These are phyloP conservation scores for Idaea straminata DNA, from an alignment of 2,888 invertebrate genomes.

Conservation along the genomic window DNA sequence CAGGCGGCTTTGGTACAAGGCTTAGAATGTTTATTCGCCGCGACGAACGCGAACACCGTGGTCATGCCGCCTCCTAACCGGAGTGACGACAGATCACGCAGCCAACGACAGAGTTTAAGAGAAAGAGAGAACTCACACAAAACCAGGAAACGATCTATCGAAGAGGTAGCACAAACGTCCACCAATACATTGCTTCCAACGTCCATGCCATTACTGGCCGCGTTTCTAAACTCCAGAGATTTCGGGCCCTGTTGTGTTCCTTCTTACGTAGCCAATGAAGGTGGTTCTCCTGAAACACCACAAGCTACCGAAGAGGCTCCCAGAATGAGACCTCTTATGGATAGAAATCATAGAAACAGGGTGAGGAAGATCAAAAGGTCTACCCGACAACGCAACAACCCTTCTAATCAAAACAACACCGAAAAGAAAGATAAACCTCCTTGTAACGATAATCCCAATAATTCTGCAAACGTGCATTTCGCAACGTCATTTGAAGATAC, in stretches of 20 bases:
- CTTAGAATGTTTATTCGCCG: conserved; percentile 73
- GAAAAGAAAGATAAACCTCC: conserved; percentile 59
- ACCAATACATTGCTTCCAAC: conserved; percentile 84
- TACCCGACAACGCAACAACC: conserved; percentile 70
- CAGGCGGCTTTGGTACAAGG: conserved; percentile 80
- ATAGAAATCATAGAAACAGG: conserved; percentile 72
- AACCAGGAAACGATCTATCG: conserved; percentile 76
- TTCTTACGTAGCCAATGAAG: conserved; percentile 44
- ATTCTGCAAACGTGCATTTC: conserved; percentile 78
- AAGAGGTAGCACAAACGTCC: conserved; percentile 82
- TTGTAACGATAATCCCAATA: conserved; percentile 49
- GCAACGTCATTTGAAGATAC: conserved; percentile 92
- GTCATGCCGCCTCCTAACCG: conserved; percentile 71
- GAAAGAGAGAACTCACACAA: conserved; percentile 69
- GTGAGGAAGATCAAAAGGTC: conserved; percentile 80
- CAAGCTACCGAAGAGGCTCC: conserved; percentile 58
- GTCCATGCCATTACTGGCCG: conserved; percentile 82
- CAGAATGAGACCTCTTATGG: conserved; percentile 69
- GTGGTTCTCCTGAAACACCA: conserved; percentile 47
- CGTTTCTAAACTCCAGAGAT: conserved; percentile 82
- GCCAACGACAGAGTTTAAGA: conserved; percentile 64
- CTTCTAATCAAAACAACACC: conserved; percentile 39
- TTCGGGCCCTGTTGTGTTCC: conserved; percentile 70
- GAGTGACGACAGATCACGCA: conserved; percentile 62
- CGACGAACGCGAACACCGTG: conserved; percentile 73